Conservation (phyloP, 2,797 vertebrate species). For the Manis javanica region DNA sequence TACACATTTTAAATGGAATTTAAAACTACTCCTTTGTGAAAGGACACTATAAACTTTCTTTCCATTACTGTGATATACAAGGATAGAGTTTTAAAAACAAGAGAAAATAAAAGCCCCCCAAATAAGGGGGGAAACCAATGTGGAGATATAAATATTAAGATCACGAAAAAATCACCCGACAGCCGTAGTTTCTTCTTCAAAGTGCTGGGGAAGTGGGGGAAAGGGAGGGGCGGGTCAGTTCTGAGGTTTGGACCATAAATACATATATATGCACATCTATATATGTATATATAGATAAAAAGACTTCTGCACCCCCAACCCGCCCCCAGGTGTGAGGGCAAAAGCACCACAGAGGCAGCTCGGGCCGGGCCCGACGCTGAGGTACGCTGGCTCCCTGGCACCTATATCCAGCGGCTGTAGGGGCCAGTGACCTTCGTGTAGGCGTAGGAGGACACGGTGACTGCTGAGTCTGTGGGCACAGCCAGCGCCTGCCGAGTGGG, state of each 20-base stretch:
- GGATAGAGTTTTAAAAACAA: constrained; percentile 87
- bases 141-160: constrained; percentile 89
- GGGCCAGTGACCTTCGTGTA: constrained; percentile 98
- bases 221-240: constrained; percentile 78
- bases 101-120: constrained; percentile 75
- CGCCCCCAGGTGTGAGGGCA: constrained; percentile 90
- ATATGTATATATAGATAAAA: constrained; percentile 87
- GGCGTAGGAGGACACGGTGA: constrained; percentile 97
- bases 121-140: constrained; percentile 68
- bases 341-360: constrained; percentile 96
- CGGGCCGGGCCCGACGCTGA: constrained; percentile 94
- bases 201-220: constrained; percentile 77
- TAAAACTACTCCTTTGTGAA: constrained; percentile 90
- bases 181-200: constrained; percentile 83
- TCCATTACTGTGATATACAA: constrained; percentile 80
- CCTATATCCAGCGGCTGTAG: constrained; percentile 95
- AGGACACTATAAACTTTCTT: constrained; percentile 86
- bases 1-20: constrained; percentile 91
- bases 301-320: constrained; percentile 84
- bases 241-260: constrained; percentile 81
- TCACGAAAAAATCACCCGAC: constrained; percentile 86
- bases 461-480: constrained; percentile 92
- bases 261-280: constrained; percentile 83
- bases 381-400: constrained; percentile 91
- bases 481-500: constrained; percentile 91